Evolutionary conservation across 2,113 vertebrate genomes (phyloP).

Genomic region (Serinus canaria): DNA sequence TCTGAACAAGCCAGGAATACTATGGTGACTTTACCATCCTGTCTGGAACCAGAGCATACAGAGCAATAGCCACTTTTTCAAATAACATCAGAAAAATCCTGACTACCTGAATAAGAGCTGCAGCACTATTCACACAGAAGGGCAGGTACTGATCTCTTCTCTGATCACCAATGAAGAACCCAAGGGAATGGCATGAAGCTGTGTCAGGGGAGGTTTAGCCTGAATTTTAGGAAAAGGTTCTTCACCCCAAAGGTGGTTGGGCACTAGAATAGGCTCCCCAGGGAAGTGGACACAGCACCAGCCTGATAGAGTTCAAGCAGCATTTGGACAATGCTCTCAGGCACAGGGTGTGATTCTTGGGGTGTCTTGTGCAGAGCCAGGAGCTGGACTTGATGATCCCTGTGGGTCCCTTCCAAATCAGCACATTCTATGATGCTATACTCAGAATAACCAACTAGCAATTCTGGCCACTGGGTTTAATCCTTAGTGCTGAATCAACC

Average conservation of each 20-base stretch:
- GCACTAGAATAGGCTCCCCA: background rate
- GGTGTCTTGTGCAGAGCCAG: background rate
- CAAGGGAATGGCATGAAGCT: background rate
- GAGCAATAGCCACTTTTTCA: background rate
- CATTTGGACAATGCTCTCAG: accelerated
- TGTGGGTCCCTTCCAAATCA: background rate
- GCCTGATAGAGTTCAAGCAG: background rate
- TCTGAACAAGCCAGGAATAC: background rate
- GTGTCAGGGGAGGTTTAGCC: background rate
- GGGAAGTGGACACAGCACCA: background rate
- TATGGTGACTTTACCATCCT: background rate
- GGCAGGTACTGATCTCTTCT: background rate
- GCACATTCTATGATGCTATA: background rate
- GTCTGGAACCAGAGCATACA: background rate
- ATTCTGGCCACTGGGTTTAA: background rate
- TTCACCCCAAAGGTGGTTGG: background rate
- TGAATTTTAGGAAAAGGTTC: background rate
- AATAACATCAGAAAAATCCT: background rate
- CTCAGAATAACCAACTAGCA: background rate
- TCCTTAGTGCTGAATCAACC: background rate
- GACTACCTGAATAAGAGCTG: background rate
- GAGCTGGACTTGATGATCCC: background rate
- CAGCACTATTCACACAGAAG: background rate
- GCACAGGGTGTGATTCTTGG: background rate
- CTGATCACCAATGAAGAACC: background rate